Base-by-base conservation (phyloP, 2,797 vertebrate species). In the Hypotaenidia okinawae region DNA sequence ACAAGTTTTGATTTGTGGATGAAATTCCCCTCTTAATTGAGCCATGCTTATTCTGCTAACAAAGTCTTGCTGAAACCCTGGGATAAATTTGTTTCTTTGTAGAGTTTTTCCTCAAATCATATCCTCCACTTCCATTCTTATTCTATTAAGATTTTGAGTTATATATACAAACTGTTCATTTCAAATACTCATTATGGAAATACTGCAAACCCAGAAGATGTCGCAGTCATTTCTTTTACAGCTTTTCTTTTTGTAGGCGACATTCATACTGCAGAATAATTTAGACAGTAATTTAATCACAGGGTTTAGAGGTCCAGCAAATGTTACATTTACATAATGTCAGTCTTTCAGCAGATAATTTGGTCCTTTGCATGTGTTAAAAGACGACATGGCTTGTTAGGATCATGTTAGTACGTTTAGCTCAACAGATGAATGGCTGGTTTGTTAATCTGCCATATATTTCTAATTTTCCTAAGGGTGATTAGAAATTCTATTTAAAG, bases 311-410 rank as follows among this genome's bases (percentile, higher is more conserved):
- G 96, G 96, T 96, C 96, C 95, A 95, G 95, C 90, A 97, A 97
- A 97, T 97, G 96, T 96, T 97, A 97, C 95, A 96, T 96, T 96
- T 96, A 95, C 96, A 97, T 96, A 96, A 96, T 95, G 96, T 95
- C 96, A 97, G 94, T 97, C 93, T 96, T 97, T 93, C 95, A 91
- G 94, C 84, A 96, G 96, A 95, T 96, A 96, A 96, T 97, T 96
- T 92, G 90, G 89, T 97, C 95, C 94, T 96, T 96, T 96, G 96
- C 93, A 79, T 85, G 95, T 94, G 92, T 96, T 97, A 97, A 93
- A 81, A 96, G 94, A 96, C 3, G 86, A 94, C 93, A 57, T 19
- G 15, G 78, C 86, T 96, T 96, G 95, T 97, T 97, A 94, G 95
- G 86, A 96, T 95, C 94, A 92, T 73, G 95, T 85, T 93, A 92